Conservation (phyloP, 2,888 invertebrate species). For the Punctoribates punctum region DNA sequence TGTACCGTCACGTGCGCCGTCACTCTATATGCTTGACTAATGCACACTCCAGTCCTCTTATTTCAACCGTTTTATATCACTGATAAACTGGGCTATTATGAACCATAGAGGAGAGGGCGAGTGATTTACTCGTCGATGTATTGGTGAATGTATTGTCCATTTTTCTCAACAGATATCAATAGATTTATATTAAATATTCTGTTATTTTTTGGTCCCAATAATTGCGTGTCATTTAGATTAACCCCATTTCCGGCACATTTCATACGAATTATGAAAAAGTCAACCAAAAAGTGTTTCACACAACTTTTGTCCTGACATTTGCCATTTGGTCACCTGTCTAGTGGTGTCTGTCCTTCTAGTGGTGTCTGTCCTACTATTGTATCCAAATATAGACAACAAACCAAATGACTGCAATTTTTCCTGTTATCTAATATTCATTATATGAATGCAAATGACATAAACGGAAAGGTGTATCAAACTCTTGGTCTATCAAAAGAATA, state of each 20-base stretch:
- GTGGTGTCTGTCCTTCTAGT: background rate
- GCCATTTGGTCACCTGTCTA: slow-evolving; percentile 19
- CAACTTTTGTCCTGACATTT: background rate
- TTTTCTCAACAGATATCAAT: too few species aligned
- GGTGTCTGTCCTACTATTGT: too few species aligned
- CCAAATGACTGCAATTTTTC: too few species aligned
- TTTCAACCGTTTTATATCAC: background rate
- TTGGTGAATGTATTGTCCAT: too few species aligned
- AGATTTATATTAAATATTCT: too few species aligned
- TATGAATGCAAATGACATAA: too few species aligned
- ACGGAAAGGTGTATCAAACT: too few species aligned
- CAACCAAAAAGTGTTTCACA: background rate
- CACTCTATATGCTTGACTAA: background rate
- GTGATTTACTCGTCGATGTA: too few species aligned
- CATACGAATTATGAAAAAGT: background rate
- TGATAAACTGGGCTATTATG: background rate
- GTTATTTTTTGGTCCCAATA: background rate
- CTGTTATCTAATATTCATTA: too few species aligned
- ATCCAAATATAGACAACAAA: too few species aligned
- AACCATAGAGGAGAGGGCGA: background rate
- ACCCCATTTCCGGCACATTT: slow-evolving; percentile 20
- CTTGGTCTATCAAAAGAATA: too few species aligned
- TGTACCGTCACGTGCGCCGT: background rate
- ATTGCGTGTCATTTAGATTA: slow-evolving; percentile 28
- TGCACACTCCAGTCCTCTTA: background rate